Base-by-base conservation (phyloP, 2,113 vertebrate species). In the Fregetta grallaria region DNA sequence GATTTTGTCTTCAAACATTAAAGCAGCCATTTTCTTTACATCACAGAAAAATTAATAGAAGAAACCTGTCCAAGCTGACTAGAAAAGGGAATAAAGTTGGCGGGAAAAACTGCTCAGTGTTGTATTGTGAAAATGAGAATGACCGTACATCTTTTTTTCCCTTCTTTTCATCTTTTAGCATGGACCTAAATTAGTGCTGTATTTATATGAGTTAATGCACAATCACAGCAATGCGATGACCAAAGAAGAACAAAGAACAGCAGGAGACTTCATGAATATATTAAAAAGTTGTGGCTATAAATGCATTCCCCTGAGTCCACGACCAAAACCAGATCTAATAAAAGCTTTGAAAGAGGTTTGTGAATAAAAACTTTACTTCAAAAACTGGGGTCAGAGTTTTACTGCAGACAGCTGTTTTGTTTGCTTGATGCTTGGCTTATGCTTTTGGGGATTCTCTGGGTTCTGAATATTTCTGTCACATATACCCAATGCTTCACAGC, bases 131-230 rank as follows among this genome's bases (percentile, higher is more conserved):
- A 88, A 89, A 40, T 13, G 8, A 83, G 34, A 74, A 50, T 89
- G 59, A 81, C 49, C 13, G 3, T 90, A 3, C 22, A 23, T 34
- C 6, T 81, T 5, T 50, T 6, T 56, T 86, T 87, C 26, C 55
- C 67, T 95, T 71, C 63, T 62, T 52, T 76, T 88, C 36, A 25
- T 96, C 63, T 96, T 96, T 40, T 95, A 99, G 99, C 99, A 99
- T 53, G 99, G 99, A 55, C 99, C 99, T 78, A 99, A 99, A 96
- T 92, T 99, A 97, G 98, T 98, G 26, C 98, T 99, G 5, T 99
- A 99, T 94, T 98, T 99, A 58, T 99, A 98, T n/a, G 99, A 99
- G 92, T 95, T 99, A 98, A 97, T 99, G 76, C 98, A 99, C 45
- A 98, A 98, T 94, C 99, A 99, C 97, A 98, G 96, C 7, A 98